Percentiles rank a stretch among this genome's conserved stretches.
Conservation (phyloP, 2,888 invertebrate species). For the Ormyrus nitidulus region DNA sequence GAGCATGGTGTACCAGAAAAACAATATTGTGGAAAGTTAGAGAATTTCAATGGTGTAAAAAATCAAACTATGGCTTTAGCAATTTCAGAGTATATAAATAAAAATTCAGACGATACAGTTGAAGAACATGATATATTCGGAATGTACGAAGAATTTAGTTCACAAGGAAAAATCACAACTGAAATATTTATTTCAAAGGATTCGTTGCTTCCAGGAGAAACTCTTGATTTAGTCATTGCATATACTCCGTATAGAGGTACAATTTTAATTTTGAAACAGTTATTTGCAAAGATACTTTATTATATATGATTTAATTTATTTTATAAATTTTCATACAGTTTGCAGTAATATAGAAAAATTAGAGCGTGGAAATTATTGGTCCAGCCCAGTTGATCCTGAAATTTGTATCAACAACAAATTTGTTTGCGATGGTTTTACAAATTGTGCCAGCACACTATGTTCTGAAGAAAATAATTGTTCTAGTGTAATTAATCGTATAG, state of each 20-base stretch:
- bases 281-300: no score
- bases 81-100: constrained; percentile 58
- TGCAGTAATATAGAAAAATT: constrained; percentile 1
- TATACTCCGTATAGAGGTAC: constrained; percentile 76
- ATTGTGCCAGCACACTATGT: constrained; percentile 74
- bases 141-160: constrained; percentile 54
- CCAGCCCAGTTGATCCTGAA: background rate
- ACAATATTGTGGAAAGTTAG: constrained; percentile 71
- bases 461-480: constrained; percentile 75
- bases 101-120: constrained; percentile 16
- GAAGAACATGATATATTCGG: background rate
- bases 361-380: background rate
- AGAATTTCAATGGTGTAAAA: constrained; percentile 52
- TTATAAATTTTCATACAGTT: constrained; percentile 17
- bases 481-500: constrained; percentile 49
- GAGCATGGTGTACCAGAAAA: constrained; percentile 65
- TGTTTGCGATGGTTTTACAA: constrained; percentile 75
- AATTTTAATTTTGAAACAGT: background rate
- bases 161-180: constrained; percentile 73
- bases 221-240: constrained; percentile 74
- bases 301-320: background rate
- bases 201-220: constrained; percentile 65
- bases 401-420: constrained; percentile 73
- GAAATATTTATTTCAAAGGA: constrained; percentile 73
- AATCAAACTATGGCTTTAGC: constrained; percentile 18